These are phyloP conservation scores for Symphodus melops DNA, from an alignment of 2,113 vertebrate species.

Conservation along the genomic window DNA sequence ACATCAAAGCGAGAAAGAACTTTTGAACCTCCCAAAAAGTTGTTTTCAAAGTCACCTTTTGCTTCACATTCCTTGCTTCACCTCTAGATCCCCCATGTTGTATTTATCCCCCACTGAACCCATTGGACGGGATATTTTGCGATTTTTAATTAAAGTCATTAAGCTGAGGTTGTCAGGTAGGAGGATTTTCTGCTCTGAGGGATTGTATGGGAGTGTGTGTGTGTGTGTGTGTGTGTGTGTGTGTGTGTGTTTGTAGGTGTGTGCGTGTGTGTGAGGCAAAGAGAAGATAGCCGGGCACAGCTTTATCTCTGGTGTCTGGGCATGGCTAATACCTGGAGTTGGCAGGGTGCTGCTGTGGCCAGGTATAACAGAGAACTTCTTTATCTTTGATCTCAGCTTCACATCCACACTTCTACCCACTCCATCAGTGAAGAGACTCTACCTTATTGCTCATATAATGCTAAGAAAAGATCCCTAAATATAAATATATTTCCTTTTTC, in stretches of 20 bases:
- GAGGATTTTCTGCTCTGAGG: conserved; percentile 68
- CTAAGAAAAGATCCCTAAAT: background rate
- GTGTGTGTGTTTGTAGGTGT: background rate
- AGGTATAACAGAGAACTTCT: background rate
- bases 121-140: conserved; percentile 52
- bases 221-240: conserved; percentile 12
- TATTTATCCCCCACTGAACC: conserved; percentile 41
- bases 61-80: conserved; percentile 50
- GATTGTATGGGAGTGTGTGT: conserved; percentile 25
- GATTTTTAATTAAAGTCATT: conserved; percentile 73
- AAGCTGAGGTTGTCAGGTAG: conserved; percentile 58
- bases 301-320: conserved; percentile 50
- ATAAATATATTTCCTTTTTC: background rate
- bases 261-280: conserved; percentile 1
- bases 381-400: conserved; percentile 20
- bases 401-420: background rate
- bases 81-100: conserved; percentile 23
- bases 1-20: conserved; percentile 42
- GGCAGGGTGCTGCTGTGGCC: conserved; percentile 16
- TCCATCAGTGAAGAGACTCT: background rate
- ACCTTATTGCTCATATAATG: background rate
- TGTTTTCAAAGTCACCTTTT: conserved; percentile 60
- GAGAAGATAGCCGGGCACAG: conserved; percentile 19
- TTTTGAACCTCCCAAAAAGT: conserved; percentile 29
- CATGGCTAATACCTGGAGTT: conserved; percentile 51